Base-by-base conservation (phyloP, 92 coral and sea anemone genomes). In the Siderastrea siderea region DNA sequence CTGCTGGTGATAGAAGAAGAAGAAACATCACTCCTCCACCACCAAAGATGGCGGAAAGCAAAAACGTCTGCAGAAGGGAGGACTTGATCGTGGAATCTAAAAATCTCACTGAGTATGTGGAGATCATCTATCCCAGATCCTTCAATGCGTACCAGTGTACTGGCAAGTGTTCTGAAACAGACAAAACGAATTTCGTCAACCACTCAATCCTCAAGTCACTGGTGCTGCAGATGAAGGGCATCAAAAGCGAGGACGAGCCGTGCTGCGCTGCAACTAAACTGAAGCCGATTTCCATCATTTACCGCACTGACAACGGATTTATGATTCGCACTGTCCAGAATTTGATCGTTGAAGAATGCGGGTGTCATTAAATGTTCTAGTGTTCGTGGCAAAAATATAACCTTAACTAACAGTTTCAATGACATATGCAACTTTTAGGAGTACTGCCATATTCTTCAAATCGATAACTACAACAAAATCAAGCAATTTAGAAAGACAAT, bases 71-170 rank as follows among this genome's bases (percentile, higher is more conserved):
- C 81, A 50, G 46, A 60, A 73, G 45, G 62, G 68, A 9, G 62
- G 88, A 84, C 81, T 47, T 73, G 63, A 51, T 73, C 8, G 52
- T 84, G 48, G 7, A 47, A 17, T 43, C 81, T 15, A 2, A 6
- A 26, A 62, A 73, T 50, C 48, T 83, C 13, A 17, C 38, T 26
- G 38, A 26, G 51, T 9, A 53, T 6, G 44, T 26, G 60, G 26
- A 63, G 5, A 3, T 45, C 17, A 10, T 84, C 45, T 13, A 1
- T 13, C 88, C 88, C n/a, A 51, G 53, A 49, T 1, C 17, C 61
- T 84, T 73, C 51, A 84, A 84, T 44, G 81, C 88, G 2, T 84
- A 74, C 7, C 72, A 75, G 64, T 84, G 88, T 49, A 45, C 15
- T 12, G 88, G 88, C 14, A 75, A 60, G 11, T 84, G 88, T 63